Evolutionary conservation across 2,888 invertebrate genomes (phyloP), one percentile per base, ranked within the genome.

Genomic region (Scelioninae gen. 2): DNA sequence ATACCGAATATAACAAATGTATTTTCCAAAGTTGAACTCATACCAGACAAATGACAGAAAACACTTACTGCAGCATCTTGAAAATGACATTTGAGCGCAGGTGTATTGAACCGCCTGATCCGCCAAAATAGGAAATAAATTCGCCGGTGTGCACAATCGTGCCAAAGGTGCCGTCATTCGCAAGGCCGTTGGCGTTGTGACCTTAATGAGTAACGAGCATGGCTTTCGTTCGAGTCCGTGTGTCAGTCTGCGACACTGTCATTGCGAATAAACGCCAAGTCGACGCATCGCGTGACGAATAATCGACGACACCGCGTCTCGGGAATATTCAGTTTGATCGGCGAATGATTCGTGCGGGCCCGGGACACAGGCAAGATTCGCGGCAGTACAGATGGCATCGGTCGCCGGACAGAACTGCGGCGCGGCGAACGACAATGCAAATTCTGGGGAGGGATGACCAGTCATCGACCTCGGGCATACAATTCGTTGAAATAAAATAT

Each of bases 201-300:
- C 83, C 82, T 83, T 82, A 83, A 83, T 82, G 81, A 82, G 81
- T 79, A 82, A 79, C 79, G 78, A 78, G 80, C 79, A 79, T 78
- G 79, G 72, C 78, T 73, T 64, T 53, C 25, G 37, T 48, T 18
- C 16, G 55, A 22, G 33, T 43, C 9, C 37, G 37, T 39, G 55
- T 28, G 18, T 28, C 45, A 39, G 22, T 53, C 15, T 19, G 33
- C 43, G 19, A n/a, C 11, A 13, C n/a, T 58, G 58, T 57, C 57
- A 57, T 19, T 16, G 33, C 45, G n/a, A 25, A 45, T 9, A 16
- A 43, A 39, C 19, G 10, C n/a, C 15, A n/a, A 15, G 1, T 22
- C 25, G n/a, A 13, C 6, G 16, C 25, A 1, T 2, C 41, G 39
- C 50, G 50, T 45, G 16, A 41, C 50, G 55, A 25, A 70, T 55